Evolutionary conservation across 2,888 invertebrate genomes (phyloP).

Genomic region (Lithophane ornitopus): DNA sequence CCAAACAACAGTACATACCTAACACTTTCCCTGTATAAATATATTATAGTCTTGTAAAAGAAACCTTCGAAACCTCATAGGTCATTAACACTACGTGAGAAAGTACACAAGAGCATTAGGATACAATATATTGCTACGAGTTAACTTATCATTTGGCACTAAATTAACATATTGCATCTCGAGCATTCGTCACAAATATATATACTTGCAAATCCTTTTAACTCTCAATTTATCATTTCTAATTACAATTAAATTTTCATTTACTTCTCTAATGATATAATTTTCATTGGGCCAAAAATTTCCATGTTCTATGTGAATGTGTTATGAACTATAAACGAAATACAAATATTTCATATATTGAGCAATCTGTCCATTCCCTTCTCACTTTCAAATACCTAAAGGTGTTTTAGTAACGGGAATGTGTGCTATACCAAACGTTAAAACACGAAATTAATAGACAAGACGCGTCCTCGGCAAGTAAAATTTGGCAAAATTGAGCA

Average conservation of each 20-base stretch:
- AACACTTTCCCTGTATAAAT: conserved; percentile 91
- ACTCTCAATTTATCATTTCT: conserved; percentile 81
- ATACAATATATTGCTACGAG: conserved; percentile 90
- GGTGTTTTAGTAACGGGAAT: conserved; percentile 74
- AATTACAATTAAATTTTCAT: conserved; percentile 83
- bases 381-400: conserved; percentile 70
- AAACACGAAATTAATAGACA: conserved; percentile 84
- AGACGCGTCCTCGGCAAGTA: conserved; percentile 88
- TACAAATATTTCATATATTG: conserved; percentile 82
- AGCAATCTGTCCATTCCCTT: conserved; percentile 83
- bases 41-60: conserved; percentile 91
- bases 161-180: conserved; percentile 91
- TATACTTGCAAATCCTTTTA: conserved; percentile 84
- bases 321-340: conserved; percentile 77
- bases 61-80: conserved; percentile 89
- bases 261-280: conserved; percentile 82
- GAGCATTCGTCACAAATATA: conserved; percentile 86
- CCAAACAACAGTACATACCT: conserved; percentile 89
- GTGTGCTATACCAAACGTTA: conserved; percentile 73
- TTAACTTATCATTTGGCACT: conserved; percentile 91
- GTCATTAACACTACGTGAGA: conserved; percentile 90
- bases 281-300: conserved; percentile 83
- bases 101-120: conserved; percentile 89
- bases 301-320: conserved; percentile 75
- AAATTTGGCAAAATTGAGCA: conserved; percentile 91